Base-by-base conservation (phyloP, 2,797 vertebrate genomes). In the Sus cebifrons region DNA sequence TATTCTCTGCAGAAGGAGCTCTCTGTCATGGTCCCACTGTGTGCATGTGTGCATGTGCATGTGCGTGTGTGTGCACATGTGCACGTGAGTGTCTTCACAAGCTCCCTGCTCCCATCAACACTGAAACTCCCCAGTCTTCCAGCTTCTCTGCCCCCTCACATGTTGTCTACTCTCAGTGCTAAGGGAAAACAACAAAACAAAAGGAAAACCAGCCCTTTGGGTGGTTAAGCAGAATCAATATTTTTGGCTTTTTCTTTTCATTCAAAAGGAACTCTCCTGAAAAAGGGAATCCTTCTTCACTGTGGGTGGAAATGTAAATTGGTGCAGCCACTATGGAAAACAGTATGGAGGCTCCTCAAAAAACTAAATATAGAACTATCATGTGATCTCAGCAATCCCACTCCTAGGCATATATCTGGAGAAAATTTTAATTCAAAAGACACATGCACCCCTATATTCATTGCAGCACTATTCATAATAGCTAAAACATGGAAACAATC, bases 1-100 rank as follows among this genome's bases (percentile, higher is more conserved):
- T 60, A 29, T 71, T 86, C 23, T 58, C 32, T 62, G 1, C 8
- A 52, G 6, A 21, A 32, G 27, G n/a, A 49, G 8, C 54, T 56
- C 71, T 8, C 11, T 40, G 16, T 10, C 15, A 36, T 0, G n/a
- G 10, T 58, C 74, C 62, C 0, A 0, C 52, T 32, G 44, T 49
- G 44, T 49, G 44, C 44, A 49, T 49, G 23, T 60, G 58, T 60
- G 18, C 3, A 14, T 9, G 23, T 9, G 71, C 44, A 49, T 18
- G 25, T 52, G 44, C 49, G 44, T 74, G 25, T 52, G 25, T 18
- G 15, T 17, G 73, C 5, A 9, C 21, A 18, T 3, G 64, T n/a
- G 65, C 3, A 8, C 10, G 1, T 29, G 54, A n/a, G 29, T 32
- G 67, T 23, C n/a, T 54, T 52, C 25, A 25, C 40, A 65, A 17